Base-by-base conservation (phyloP, 1,140 invertebrate genomes). In the Andrena cerasifolii region DNA sequence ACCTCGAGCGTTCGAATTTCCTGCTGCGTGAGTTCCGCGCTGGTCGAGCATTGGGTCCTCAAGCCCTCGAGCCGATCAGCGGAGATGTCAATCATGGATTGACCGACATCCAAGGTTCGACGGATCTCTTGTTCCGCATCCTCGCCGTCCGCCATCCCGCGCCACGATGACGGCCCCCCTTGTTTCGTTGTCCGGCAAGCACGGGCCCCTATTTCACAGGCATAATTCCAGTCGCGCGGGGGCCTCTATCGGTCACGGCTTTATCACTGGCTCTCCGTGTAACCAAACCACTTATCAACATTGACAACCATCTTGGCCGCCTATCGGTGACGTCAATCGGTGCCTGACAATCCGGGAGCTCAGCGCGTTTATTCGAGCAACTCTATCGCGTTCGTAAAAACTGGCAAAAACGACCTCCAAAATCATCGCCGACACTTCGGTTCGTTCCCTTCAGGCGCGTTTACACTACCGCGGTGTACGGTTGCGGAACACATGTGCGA, bases 21-120 rank as follows among this genome's bases (percentile, higher is more conserved):
- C 89, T 98, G 97, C 90, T 98, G 97, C 51, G 98, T 99, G 79
- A 99, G 94, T 92, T 98, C 97, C 56, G 96, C 97, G 90, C 96
- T 98, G 65, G 97, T 97, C 26, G 96, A 96, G 93, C 98, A 99
- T 94, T 98, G 96, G 65, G 97, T 98, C 90, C 98, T 94, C 84
- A 99, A 94, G 63, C 97, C 97, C 89, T 98, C 96, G 86, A 99
- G 95, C 91, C 97, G 96, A 92, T 97, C 96, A 72, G 97, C 97
- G 87, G 97, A 98, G 91, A 98, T 96, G 94, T 98, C 97, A 93
- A 99, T 99, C 97, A 99, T 98, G 84, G 96, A 96, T 94, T 99
- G 97, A 80, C 96, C 94, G 87, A 96, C 94, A 78, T 94, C 92
- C 62, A 95, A 88, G 56, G 92, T 91, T 82, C 92, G 91, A 88